Percentiles rank a stretch among this genome's conserved stretches.
Evolutionary conservation across 2,797 vertebrate genomes (phyloP).

Genomic region (Naso thynnoides): DNA sequence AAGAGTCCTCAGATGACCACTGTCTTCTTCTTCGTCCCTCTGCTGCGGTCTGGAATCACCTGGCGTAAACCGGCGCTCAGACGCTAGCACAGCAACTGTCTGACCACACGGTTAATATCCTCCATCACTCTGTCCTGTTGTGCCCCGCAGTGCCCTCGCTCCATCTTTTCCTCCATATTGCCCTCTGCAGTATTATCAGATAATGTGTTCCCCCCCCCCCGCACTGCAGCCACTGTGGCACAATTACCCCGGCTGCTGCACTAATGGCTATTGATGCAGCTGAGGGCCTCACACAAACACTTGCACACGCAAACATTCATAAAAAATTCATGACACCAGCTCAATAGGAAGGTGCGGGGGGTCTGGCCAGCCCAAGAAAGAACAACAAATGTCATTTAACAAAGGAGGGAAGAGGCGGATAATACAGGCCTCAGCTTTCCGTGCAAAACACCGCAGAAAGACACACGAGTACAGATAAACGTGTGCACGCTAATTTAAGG

Average conservation of each 20-base stretch:
- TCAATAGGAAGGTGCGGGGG: slow-evolving; percentile 77
- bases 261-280: slow-evolving; percentile 85
- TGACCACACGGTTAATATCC: slow-evolving; percentile 51
- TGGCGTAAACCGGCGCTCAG: slow-evolving; percentile 45
- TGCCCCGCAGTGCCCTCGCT: slow-evolving; percentile 51
- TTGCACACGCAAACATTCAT: slow-evolving; percentile 75
- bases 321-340: slow-evolving; percentile 81
- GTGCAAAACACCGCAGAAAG: not conserved
- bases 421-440: slow-evolving; percentile 30
- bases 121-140: slow-evolving; percentile 47
- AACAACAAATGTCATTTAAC: slow-evolving; percentile 78
- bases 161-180: slow-evolving; percentile 65
- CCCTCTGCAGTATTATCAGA: slow-evolving; percentile 81
- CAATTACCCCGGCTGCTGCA: slow-evolving; percentile 81
- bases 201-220: slow-evolving; percentile 66
- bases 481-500: not conserved
- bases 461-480: not conserved
- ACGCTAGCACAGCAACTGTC: slow-evolving; percentile 51
- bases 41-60: slow-evolving; percentile 41
- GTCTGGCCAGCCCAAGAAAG: slow-evolving; percentile 65
- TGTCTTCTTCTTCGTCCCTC: slow-evolving; percentile 14
- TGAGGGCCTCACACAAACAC: slow-evolving; percentile 55
- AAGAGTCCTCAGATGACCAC: slow-evolving; percentile 11
- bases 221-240: slow-evolving; percentile 80
- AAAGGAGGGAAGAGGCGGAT: slow-evolving; percentile 51